Evolutionary conservation across 2,888 invertebrate species (phyloP).

Genomic region (Calameuta filiformis): DNA sequence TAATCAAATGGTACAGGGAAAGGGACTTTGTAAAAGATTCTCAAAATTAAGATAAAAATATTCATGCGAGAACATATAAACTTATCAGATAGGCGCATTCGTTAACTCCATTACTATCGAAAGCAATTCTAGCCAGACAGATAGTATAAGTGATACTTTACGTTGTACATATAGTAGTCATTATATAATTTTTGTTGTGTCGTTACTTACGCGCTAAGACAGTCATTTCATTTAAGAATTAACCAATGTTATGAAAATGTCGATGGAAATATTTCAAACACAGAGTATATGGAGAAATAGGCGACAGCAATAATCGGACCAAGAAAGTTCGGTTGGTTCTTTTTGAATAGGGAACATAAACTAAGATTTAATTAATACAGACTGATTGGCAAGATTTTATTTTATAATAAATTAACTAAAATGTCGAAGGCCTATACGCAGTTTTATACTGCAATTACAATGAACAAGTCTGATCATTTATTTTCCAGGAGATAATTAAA

Average conservation of each 20-base stretch:
- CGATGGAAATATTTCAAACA: conserved; percentile 5
- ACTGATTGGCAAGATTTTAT: background rate
- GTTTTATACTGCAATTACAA: background rate
- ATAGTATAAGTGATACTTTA: conserved; percentile 25
- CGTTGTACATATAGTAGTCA: conserved; percentile 37
- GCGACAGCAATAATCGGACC: background rate
- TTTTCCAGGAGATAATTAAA: background rate
- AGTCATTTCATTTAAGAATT: conserved; percentile 11
- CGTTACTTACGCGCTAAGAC: conserved; percentile 15
- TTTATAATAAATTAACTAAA: background rate
- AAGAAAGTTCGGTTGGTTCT: background rate
- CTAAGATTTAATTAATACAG: background rate
- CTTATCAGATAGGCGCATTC: background rate
- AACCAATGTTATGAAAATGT: conserved; percentile 1
- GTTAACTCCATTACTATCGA: background rate
- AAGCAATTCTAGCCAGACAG: background rate
- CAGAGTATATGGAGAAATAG: conserved; percentile 1
- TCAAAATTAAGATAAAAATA: background rate
- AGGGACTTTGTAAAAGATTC: background rate
- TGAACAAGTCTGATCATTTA: background rate
- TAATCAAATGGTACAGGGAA: background rate
- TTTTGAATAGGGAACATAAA: background rate
- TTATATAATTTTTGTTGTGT: conserved; percentile 16
- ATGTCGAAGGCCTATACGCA: background rate
- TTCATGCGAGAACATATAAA: background rate